Conservation (phyloP, 1,140 invertebrate species). For the Lasioglossum albipes region DNA sequence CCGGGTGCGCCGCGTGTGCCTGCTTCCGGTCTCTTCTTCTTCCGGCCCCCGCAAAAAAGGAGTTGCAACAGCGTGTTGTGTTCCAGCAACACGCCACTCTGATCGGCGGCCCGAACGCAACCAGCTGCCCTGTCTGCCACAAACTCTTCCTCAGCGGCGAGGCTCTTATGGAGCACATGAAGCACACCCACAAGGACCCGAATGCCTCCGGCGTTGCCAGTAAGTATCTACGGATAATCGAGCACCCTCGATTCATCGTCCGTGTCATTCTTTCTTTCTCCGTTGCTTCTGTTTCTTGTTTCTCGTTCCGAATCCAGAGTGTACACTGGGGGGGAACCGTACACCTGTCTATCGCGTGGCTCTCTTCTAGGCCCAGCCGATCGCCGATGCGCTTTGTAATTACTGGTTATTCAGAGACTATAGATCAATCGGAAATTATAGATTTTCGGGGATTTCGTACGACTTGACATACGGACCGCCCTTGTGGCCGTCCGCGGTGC, state of each 20-base stretch:
- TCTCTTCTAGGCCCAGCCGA: not conserved
- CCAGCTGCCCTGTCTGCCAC: conserved; percentile 94
- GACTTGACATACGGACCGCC: too few species aligned
- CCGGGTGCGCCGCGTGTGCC: conserved; percentile 63
- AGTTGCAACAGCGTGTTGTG: conserved; percentile 92
- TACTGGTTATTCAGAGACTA: too few species aligned
- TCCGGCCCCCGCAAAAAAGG: conserved; percentile 81
- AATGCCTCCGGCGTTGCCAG: conserved; percentile 92
- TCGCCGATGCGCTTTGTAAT: too few species aligned
- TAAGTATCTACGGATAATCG: conserved; percentile 83
- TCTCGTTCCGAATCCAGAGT: too few species aligned
- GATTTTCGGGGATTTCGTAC: too few species aligned
- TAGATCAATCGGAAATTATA: too few species aligned
- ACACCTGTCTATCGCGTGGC: not conserved
- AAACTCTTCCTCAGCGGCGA: conserved; percentile 95
- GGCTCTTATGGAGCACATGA: conserved; percentile 97
- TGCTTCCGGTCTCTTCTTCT: conserved; percentile 68
- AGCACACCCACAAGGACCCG: conserved; percentile 95
- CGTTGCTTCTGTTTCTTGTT: conserved; percentile 1
- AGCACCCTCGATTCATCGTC: conserved; percentile 53
- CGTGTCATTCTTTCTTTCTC: conserved; percentile 50
- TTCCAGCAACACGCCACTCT: conserved; percentile 96
- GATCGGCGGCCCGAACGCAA: conserved; percentile 92
- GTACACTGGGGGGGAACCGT: too few species aligned
- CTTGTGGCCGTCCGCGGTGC: too few species aligned